A percentile compares a stretch with the other conserved stretches of the same genome.
phyloP scores from a whole-genome alignment of 2,113 vertebrate genomes.

The Alligator sinensis region DNA sequence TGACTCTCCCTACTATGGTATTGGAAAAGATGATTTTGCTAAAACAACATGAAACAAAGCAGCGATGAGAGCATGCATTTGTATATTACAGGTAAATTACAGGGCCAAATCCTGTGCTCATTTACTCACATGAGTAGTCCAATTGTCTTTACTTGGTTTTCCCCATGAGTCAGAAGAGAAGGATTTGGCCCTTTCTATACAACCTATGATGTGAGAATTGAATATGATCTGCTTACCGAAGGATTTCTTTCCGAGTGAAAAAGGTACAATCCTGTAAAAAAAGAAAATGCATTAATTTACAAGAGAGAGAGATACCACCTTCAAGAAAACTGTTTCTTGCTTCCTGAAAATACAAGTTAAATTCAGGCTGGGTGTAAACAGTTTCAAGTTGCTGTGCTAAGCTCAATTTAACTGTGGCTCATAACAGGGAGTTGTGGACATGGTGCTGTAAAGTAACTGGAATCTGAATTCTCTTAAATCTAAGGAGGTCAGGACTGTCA shows the following conservation, averaged over 20 bases:
- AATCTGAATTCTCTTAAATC: background rate
- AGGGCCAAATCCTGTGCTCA: background rate
- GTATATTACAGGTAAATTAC: background rate
- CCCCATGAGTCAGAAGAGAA: background rate
- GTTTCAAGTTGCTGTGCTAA: accelerated
- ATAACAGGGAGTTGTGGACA: background rate
- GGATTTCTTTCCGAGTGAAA: constrained; percentile 98
- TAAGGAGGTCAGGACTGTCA: background rate
- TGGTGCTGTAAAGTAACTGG: background rate
- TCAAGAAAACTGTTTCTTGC: background rate
- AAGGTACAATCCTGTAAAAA: constrained; percentile 94
- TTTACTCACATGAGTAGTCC: background rate
- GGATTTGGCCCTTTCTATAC: background rate
- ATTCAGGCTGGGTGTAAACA: background rate
- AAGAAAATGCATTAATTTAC: constrained; percentile 31
- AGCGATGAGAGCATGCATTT: background rate
- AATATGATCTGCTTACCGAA: constrained; percentile 87
- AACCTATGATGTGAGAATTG: background rate
- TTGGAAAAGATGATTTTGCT: background rate
- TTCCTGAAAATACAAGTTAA: background rate
- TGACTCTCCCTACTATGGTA: background rate
- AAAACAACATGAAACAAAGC: background rate
- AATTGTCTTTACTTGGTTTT: background rate
- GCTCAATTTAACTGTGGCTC: background rate
- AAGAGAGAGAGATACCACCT: background rate